Percentiles rank a stretch among this genome's conserved stretches.
phyloP scores from a whole-genome alignment of 2,888 invertebrate genomes.

The Cheilosia vulpina region DNA sequence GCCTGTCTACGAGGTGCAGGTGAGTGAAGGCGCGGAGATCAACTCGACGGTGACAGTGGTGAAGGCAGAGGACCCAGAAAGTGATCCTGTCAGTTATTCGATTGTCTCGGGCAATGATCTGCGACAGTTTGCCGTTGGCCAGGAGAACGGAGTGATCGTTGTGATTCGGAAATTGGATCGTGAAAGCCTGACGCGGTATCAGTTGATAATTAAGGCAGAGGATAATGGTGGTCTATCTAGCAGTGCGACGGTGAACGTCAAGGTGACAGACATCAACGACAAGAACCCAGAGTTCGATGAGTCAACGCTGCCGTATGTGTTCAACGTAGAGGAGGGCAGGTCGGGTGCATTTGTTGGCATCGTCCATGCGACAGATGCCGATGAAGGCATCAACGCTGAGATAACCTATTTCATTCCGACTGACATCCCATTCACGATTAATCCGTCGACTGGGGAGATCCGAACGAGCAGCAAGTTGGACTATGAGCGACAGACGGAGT shows the following conservation, averaged over 20 bases:
- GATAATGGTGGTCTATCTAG: conserved; percentile 92
- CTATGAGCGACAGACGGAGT: conserved; percentile 91
- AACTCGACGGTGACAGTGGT: conserved; percentile 93
- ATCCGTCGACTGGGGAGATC: conserved; percentile 91
- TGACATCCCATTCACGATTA: conserved; percentile 91
- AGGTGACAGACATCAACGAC: conserved; percentile 95
- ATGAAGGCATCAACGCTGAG: conserved; percentile 93
- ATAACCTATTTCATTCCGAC: conserved; percentile 91
- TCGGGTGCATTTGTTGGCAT: conserved; percentile 88
- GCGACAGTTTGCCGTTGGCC: conserved; percentile 93
- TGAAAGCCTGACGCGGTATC: conserved; percentile 94
- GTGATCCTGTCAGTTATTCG: conserved; percentile 92
- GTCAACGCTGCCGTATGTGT: conserved; percentile 89
- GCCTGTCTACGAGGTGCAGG: conserved; percentile 92
- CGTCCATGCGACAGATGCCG: conserved; percentile 93
- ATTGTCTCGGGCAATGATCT: conserved; percentile 95
- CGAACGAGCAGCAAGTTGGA: conserved; percentile 90
- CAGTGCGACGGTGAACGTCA: conserved; percentile 93
- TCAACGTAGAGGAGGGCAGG: conserved; percentile 90
- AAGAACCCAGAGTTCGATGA: conserved; percentile 95
- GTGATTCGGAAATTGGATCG: conserved; percentile 93
- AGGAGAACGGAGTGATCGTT: conserved; percentile 94
- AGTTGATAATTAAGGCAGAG: conserved; percentile 93
- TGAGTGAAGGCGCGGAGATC: conserved; percentile 94
- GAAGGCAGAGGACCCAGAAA: conserved; percentile 94